Conservation (phyloP, 2,888 invertebrate genomes). For the Caenorhabditis sp. region DNA sequence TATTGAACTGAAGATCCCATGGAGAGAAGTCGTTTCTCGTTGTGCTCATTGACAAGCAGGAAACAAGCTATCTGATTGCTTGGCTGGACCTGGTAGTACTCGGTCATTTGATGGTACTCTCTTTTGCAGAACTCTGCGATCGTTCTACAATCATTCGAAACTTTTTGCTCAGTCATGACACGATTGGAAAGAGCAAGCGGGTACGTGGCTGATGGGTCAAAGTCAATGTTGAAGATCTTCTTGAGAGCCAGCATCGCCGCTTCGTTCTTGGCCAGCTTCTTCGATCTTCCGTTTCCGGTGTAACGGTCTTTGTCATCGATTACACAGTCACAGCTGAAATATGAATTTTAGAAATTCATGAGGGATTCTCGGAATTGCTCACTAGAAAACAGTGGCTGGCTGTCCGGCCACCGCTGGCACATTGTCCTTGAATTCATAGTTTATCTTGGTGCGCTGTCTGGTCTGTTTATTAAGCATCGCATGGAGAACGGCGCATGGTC, state of each 20-base stretch:
- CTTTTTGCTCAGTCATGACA: not conserved
- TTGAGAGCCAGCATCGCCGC: slow-evolving; percentile 61
- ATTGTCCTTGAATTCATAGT: slow-evolving; percentile 47
- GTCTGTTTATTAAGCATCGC: slow-evolving; percentile 38
- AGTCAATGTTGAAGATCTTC: slow-evolving; percentile 52
- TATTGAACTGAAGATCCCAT: slow-evolving; percentile 25
- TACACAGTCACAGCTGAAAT: slow-evolving; percentile 49
- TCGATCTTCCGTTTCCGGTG: slow-evolving; percentile 59
- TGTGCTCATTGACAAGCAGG: slow-evolving; percentile 56
- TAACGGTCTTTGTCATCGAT: slow-evolving; percentile 44
- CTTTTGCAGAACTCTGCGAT: slow-evolving; percentile 48
- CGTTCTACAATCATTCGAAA: slow-evolving; percentile 17
- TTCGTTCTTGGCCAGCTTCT: slow-evolving; percentile 64
- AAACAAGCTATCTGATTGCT: slow-evolving; percentile 54
- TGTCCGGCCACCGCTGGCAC: slow-evolving; percentile 43
- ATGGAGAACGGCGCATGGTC: slow-evolving; percentile 37
- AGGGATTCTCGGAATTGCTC: slow-evolving; percentile 4
- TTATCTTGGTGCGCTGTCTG: slow-evolving; percentile 10
- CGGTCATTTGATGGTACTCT: slow-evolving; percentile 47
- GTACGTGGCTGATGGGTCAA: slow-evolving; percentile 16
- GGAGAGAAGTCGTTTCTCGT: slow-evolving; percentile 56
- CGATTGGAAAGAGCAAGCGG: slow-evolving; percentile 22
- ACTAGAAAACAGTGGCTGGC: slow-evolving; percentile 23
- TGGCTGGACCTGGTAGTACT: slow-evolving; percentile 13
- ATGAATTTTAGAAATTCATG: not conserved